Conservation (phyloP, 2,113 vertebrate genomes). For the Podarcis raffonei region DNA sequence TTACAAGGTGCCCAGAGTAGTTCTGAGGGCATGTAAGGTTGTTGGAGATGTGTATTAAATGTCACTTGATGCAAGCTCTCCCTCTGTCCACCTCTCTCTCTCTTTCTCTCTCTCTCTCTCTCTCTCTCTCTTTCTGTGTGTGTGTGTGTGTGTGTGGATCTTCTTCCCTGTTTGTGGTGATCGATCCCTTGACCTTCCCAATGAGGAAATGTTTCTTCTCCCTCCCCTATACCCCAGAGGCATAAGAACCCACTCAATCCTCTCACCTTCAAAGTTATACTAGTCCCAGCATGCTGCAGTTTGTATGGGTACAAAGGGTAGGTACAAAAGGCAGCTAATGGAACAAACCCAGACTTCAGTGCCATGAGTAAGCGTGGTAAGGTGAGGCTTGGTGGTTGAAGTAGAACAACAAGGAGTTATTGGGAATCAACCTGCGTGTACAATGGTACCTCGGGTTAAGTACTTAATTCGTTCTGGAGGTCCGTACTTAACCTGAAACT, state of each 20-base stretch:
- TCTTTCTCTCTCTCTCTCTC: not conserved
- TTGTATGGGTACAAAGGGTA: not conserved
- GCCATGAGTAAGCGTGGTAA: not conserved
- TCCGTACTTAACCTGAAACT: too few species aligned
- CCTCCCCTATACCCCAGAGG: not conserved
- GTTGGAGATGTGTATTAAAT: not conserved
- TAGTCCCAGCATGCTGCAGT: not conserved
- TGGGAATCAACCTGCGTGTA: not conserved
- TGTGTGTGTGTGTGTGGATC: too few species aligned
- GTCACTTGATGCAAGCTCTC: not conserved
- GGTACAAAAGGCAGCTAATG: not conserved
- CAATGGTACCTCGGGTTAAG: too few species aligned
- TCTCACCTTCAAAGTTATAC: not conserved
- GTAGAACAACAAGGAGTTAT: not conserved
- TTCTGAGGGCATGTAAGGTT: constrained; percentile 16
- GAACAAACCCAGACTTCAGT: not conserved
- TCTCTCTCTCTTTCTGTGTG: too few species aligned
- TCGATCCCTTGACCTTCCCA: not conserved
- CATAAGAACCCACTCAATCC: not conserved
- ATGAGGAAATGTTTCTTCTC: not conserved
- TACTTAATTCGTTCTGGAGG: too few species aligned
- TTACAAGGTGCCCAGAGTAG: not conserved
- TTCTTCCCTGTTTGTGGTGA: not conserved
- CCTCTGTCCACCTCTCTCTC: not conserved
- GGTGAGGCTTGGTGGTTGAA: not conserved